A percentile compares a stretch with the other conserved stretches of the same genome.
Evolutionary conservation across 2,113 vertebrate genomes (phyloP).

Genomic region (Hydrochoerus hydrochaeris): DNA sequence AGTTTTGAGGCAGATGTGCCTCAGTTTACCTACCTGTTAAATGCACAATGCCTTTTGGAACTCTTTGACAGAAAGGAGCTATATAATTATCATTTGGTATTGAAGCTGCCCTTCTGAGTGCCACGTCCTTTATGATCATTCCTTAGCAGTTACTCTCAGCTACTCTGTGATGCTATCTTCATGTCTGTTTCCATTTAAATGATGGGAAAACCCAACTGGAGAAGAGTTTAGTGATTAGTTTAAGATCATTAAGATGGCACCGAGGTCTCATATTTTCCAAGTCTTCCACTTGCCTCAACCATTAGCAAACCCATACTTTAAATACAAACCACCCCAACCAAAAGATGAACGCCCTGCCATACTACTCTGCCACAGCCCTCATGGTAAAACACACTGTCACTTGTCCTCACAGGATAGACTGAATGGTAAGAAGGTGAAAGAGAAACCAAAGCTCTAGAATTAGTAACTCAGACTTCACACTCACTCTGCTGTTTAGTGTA

Average conservation of each 20-base stretch:
- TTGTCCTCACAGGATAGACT: neutral
- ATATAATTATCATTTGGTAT: constrained; percentile 81
- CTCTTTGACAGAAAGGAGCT: constrained; percentile 78
- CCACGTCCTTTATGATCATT: constrained; percentile 78
- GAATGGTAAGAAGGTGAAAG: constrained; percentile 3
- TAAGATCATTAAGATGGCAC: neutral
- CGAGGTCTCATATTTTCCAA: constrained; percentile 29
- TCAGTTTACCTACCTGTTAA: constrained; percentile 74
- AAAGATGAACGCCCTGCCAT: neutral
- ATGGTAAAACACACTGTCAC: neutral
- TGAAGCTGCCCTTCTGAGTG: constrained; percentile 72
- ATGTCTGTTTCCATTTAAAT: constrained; percentile 48
- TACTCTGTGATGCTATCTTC: constrained; percentile 52
- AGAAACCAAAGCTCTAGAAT: constrained; percentile 50
- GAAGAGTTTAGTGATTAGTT: neutral
- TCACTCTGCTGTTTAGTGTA: neutral
- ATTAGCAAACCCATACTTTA: neutral
- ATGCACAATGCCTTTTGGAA: constrained; percentile 53
- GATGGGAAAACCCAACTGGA: constrained; percentile 19
- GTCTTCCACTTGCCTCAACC: neutral
- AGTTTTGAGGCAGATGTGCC: constrained; percentile 59
- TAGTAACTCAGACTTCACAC: neutral
- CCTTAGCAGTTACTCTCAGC: constrained; percentile 66
- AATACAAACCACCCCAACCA: neutral
- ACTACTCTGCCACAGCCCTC: neutral